Evolutionary conservation across 2,113 vertebrate genomes (phyloP), one percentile per base, ranked within the genome.

Genomic region (Riparia riparia): DNA sequence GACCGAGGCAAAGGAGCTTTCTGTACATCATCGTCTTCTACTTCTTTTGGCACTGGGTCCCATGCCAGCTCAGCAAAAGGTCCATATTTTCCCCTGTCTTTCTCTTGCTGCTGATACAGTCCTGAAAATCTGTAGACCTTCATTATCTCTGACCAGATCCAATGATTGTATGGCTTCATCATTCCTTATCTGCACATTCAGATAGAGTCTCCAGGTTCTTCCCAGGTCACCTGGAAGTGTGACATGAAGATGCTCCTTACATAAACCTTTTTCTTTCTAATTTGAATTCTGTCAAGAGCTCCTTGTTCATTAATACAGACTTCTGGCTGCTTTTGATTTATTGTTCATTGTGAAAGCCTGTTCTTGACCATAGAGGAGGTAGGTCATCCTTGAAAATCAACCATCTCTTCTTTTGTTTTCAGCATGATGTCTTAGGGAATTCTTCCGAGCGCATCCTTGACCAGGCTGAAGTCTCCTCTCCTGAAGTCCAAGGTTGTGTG

Each of bases 1-100:
- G 60, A 51, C 13, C 0, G 4, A 10, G 14, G 41, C 26, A 93
- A 61, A 69, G 6, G 2, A 39, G 4, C 4, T 78, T 88, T 73
- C 19, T 47, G 31, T n/a, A 41, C 8, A 56, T 47, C 20, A 47
- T 6, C 0, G 0, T 60, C 44, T 42, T 45, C 39, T 12, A 34
- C 2, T 14, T 57, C 25, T 29, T 49, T 82, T 61, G 32, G 24
- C 29, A 39, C 8, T 24, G 34, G 15, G 37, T 61, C 16, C 60
- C 2, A 1, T 14, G 29, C 15, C 8, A 14, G 31, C 19, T 61
- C 47, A 70, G 34, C 22, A 87, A 44, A 31, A 58, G 39, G 16
- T 26, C 21, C 8, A 2, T 45, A 50, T 72, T 53, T 66, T 49
- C 25, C 16, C 6, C 8, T 17, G 3, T 20, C n/a, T 41, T 72